Conservation (phyloP, 2,113 vertebrate genomes). For the Calonectris borealis region DNA sequence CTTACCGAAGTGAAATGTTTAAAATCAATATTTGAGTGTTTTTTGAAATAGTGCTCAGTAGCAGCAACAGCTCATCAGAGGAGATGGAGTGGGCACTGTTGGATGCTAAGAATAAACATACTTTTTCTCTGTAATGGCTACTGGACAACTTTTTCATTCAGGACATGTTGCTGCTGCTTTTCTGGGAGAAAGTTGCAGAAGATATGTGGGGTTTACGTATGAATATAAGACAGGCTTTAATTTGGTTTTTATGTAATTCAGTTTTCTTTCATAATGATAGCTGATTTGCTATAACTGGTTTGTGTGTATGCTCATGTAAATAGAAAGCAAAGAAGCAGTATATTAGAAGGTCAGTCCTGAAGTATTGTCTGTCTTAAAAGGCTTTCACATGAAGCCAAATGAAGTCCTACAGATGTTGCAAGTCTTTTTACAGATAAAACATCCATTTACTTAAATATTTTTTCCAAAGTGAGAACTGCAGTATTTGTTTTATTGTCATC, state of each 20-base stretch:
- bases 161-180: neutral
- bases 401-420: neutral
- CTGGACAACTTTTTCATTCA: neutral
- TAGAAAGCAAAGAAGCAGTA: neutral
- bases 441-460: slow-evolving; percentile 17
- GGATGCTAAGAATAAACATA: neutral
- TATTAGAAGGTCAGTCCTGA: neutral
- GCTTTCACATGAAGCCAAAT: neutral
- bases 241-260: neutral
- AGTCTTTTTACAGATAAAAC: slow-evolving; percentile 1
- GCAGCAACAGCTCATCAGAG: slow-evolving; percentile 22
- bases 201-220: neutral
- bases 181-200: neutral
- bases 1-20: slow-evolving; percentile 65
- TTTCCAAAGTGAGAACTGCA: neutral
- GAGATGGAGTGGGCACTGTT: neutral
- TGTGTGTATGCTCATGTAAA: neutral
- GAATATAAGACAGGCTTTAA: neutral
- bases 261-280: neutral
- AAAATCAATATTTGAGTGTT: slow-evolving; percentile 69
- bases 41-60: slow-evolving; percentile 40
- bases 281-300: neutral
- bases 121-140: neutral
- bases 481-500: neutral
- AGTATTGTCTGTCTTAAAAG: neutral